Base-by-base conservation (phyloP, 2,888 invertebrate genomes). In the Mesorhabditis sp. region DNA sequence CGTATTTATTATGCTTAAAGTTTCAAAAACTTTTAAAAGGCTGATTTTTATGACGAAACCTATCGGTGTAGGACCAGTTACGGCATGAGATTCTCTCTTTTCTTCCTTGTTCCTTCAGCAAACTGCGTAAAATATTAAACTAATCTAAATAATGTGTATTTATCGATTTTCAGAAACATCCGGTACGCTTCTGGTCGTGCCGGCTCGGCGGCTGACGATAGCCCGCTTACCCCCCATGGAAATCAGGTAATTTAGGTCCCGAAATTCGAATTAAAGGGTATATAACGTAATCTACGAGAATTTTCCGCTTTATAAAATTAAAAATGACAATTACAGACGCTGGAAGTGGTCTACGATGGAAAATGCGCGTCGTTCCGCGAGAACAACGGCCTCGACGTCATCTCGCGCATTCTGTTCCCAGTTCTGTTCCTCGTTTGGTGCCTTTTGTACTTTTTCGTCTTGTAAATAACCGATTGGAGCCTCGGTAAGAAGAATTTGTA, bases 341-440 rank as follows among this genome's bases (percentile, higher is more conserved):
- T 72, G 0, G 78, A 78, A 50, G 74, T 77, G 2, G 76, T 75
- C 6, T 78, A 77, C 65, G 70, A 78, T 65, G 65, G 72, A 41
- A 72, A 75, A 64, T 78, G 80, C 66, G 72, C 74, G n/a, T 72
- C 73, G 13, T 79, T 80, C 69, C 64, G 73, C 13, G 72, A 75
- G 63, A 79, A 77, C 70, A 81, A 78, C 70, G 80, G 78, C 63
- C 67, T 84, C 43, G 84, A 84, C 70, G 65, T 80, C 28, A 72
- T 85, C 66, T 77, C 82, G n/a, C 74, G 84, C 45, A 66, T 84
- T 6, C 71, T 78, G 41, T 84, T 84, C 73, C 84, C 84, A 10
- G 45, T 83, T 45, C 68, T 80, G 44, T 82, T 82, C 70, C 50
- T 82, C 50, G 69, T 84, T 45, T 80, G 78, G 70, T 58, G 78